Evolutionary conservation across 53 echinoderm and acorn worm species (phyloP).

Genomic region (Mesocentrotus franciscanus): DNA sequence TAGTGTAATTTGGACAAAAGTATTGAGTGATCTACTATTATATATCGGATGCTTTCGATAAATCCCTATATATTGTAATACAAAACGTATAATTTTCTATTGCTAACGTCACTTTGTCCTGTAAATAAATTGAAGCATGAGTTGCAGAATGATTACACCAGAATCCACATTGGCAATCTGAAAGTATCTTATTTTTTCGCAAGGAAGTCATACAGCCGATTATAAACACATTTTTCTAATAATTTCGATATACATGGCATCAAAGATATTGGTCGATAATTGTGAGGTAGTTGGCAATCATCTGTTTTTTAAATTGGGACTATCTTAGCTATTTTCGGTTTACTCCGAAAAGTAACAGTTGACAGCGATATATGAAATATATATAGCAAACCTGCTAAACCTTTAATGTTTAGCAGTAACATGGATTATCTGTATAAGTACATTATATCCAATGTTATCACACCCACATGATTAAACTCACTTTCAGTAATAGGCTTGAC

Average conservation of each 20-base stretch:
- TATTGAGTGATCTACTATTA: not conserved
- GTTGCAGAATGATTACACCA: not conserved
- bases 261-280: not conserved
- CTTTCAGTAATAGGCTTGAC: too few species aligned
- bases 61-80: not conserved
- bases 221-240: not conserved
- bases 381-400: too few species aligned
- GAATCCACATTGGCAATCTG: not conserved
- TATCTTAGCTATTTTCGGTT: not conserved
- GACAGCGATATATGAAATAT: not conserved
- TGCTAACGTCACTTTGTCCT: not conserved
- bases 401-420: not conserved
- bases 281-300: not conserved
- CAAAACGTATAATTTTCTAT: not conserved
- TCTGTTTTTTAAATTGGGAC: not conserved
- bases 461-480: too few species aligned
- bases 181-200: too few species aligned
- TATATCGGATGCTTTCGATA: not conserved
- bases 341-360: not conserved
- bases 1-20: not conserved
- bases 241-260: not conserved
- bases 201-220: not conserved
- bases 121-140: not conserved
- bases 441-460: too few species aligned
- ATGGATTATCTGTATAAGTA: not conserved